phyloP scores from a whole-genome alignment of 2,888 invertebrate species.

The Macroteleia sp. region DNA sequence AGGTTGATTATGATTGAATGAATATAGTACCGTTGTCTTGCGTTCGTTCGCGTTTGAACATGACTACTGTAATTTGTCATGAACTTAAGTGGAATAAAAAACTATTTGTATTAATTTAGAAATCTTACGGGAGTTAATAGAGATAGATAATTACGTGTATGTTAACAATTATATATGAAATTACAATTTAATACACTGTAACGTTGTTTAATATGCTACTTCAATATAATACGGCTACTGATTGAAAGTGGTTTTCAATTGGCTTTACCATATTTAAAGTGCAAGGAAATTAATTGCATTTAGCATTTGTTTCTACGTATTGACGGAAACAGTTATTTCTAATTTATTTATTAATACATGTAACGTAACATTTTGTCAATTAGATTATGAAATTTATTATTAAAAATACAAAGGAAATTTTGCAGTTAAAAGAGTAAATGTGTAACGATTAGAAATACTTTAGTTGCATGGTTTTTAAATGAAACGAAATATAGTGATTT shows the following conservation, averaged over 20 bases:
- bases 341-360: too few relatives aligned
- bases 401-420: not conserved
- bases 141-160: slow-evolving; percentile 29
- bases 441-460: not conserved
- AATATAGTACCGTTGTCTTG: slow-evolving; percentile 30
- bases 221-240: not conserved
- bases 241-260: slow-evolving; percentile 1
- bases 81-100: not conserved
- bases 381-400: too few relatives aligned
- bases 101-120: slow-evolving; percentile 29
- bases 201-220: slow-evolving; percentile 16
- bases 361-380: too few relatives aligned
- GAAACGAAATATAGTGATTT: too few relatives aligned
- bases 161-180: slow-evolving; percentile 9
- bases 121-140: slow-evolving; percentile 5
- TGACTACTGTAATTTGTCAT: not conserved
- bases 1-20: slow-evolving; percentile 29
- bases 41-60: not conserved
- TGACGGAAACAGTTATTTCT: too few relatives aligned
- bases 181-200: not conserved
- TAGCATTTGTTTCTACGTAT: too few relatives aligned
- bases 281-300: too few relatives aligned
- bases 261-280: too few relatives aligned
- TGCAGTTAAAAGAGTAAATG: not conserved
- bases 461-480: too few relatives aligned